phyloP scores from a whole-genome alignment of 53 echinoderm and acorn worm species.

The Henricia sp. region DNA sequence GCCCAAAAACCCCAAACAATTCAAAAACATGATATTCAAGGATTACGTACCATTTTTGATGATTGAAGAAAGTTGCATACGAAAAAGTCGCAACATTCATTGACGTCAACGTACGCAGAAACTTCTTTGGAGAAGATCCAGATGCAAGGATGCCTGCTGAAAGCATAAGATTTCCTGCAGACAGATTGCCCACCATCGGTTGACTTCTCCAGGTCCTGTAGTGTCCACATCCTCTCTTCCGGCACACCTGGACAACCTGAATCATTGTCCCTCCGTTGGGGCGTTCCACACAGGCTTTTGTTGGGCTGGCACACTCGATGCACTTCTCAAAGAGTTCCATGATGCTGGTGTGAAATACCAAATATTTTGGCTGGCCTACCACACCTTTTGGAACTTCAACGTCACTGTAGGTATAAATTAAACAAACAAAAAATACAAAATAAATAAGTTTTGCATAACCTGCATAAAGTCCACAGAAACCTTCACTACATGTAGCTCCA shows the following conservation, averaged over 20 bases:
- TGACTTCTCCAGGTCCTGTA: conserved; percentile 15
- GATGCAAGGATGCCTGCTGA: conserved; percentile 33
- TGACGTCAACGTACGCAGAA: background rate
- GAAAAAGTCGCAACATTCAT: background rate
- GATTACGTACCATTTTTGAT: conserved; percentile 6
- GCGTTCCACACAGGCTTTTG: background rate
- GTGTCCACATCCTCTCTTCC: background rate
- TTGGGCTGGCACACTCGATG: background rate
- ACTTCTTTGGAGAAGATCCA: conserved; percentile 25
- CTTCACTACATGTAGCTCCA: too few species aligned
- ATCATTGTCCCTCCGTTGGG: conserved; percentile 23
- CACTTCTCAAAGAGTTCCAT: background rate
- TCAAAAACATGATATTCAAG: background rate
- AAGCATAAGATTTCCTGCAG: conserved; percentile 26
- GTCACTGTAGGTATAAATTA: background rate
- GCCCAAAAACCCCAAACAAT: background rate
- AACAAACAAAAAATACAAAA: background rate
- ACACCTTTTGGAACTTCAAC: background rate
- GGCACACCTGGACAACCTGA: conserved; percentile 12
- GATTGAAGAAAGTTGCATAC: conserved; percentile 22
- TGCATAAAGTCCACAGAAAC: too few species aligned
- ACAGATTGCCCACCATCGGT: background rate
- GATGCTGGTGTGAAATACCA: conserved; percentile 22
- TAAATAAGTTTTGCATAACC: background rate
- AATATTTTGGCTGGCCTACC: conserved; percentile 22